Evolutionary conservation across 2,113 vertebrate species (phyloP).

Genomic region (Leiothrix lutea): DNA sequence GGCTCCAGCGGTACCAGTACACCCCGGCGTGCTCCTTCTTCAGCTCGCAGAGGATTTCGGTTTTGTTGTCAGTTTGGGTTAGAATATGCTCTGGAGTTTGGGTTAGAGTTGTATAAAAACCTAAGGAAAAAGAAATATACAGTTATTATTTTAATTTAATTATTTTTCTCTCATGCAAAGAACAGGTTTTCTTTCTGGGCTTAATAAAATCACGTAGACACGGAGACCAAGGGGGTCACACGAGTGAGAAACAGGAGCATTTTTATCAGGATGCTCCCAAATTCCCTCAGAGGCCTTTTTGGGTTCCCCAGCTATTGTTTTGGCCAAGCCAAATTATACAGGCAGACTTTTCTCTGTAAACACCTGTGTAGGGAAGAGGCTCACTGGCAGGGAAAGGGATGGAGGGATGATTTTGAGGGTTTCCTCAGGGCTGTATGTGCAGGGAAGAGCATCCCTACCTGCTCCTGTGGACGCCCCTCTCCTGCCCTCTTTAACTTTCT

Average conservation of each 20-base stretch:
- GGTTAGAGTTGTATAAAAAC: not conserved
- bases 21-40: not conserved
- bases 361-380: not conserved
- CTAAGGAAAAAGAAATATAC: not conserved
- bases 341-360: not conserved
- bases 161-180: not conserved
- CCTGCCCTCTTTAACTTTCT: not conserved
- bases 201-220: not conserved
- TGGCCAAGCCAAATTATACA: not conserved
- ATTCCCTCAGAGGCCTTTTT: not conserved
- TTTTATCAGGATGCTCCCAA: not conserved
- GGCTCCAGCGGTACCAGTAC: slow-evolving; percentile 59
- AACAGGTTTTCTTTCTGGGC: not conserved
- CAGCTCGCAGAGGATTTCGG: not conserved
- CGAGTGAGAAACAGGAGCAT: fast-evolving
- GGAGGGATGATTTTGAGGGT: not conserved
- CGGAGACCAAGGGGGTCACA: not conserved
- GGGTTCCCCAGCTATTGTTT: not conserved
- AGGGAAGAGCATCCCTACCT: not conserved
- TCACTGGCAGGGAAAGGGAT: not conserved
- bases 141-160: not conserved
- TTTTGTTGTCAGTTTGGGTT: not conserved
- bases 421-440: fast-evolving
- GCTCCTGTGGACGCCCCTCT: not conserved
- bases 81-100: not conserved